phyloP scores from a whole-genome alignment of 92 coral and sea anemone genomes.

The Porites cylindrica region DNA sequence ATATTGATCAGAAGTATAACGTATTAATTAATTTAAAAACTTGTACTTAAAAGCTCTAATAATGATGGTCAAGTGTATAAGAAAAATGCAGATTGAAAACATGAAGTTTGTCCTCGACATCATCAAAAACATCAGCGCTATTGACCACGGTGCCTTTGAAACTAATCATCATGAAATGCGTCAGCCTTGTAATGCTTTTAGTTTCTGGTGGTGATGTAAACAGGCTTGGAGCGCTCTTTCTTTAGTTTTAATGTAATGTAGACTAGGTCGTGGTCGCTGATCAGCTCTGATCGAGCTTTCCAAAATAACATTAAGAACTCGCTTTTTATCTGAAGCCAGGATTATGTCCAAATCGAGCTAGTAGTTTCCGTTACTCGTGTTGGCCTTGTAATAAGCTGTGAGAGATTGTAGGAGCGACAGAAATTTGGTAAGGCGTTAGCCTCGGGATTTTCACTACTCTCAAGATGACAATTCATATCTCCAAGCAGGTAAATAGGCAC shows the following conservation, averaged over 20 bases:
- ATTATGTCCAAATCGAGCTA: constrained; percentile 25
- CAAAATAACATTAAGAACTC: constrained; percentile 29
- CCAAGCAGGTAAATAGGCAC: constrained; percentile 55
- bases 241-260: constrained; percentile 33
- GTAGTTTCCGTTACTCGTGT: constrained; percentile 52
- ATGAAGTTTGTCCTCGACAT: neutral
- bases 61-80: no score
- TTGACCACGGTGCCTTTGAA: neutral
- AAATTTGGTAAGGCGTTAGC: constrained; percentile 41
- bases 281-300: no score
- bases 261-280: constrained; percentile 59
- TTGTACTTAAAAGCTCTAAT: no score
- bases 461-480: constrained; percentile 61
- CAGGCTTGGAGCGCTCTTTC: constrained; percentile 53
- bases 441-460: constrained; percentile 17
- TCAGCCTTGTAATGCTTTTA: neutral
- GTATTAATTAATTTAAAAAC: no score
- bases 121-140: neutral
- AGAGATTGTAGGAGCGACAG: constrained; percentile 51
- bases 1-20: no score
- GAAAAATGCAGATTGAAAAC: no score
- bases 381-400: constrained; percentile 45
- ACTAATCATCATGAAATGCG: neutral
- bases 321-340: constrained; percentile 28
- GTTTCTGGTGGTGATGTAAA: constrained; percentile 2